phyloP scores from a whole-genome alignment of 2,888 invertebrate genomes.

The Baronia brevicornis region DNA sequence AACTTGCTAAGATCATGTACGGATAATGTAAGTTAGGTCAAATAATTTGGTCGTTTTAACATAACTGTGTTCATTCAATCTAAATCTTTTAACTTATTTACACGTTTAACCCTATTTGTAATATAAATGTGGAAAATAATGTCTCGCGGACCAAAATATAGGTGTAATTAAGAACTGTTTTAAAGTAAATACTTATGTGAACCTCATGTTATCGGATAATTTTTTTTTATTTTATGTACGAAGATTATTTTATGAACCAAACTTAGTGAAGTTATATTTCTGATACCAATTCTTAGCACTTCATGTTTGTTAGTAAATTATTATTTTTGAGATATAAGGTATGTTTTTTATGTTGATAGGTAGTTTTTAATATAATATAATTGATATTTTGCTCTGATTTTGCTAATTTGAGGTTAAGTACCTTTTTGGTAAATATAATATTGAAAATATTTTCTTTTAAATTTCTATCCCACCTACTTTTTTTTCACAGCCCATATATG shows the following conservation, averaged over 20 bases:
- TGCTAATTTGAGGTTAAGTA: conserved; percentile 50
- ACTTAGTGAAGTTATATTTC: conserved; percentile 18
- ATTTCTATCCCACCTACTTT: conserved; percentile 15
- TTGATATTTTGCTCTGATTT: conserved; percentile 55
- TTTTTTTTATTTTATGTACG: conserved; percentile 8
- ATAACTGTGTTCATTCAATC: conserved; percentile 26
- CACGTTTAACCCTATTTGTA: no score
- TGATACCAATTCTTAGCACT: conserved; percentile 24
- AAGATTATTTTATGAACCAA: conserved; percentile 14
- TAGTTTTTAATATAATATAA: conserved; percentile 71
- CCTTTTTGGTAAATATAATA: conserved; percentile 62
- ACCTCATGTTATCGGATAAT: conserved; percentile 1
- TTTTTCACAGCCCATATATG: neutral
- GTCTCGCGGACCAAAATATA: conserved; percentile 6
- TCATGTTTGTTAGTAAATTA: conserved; percentile 72
- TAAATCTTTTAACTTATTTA: no score
- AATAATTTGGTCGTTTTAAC: conserved; percentile 21
- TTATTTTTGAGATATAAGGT: conserved; percentile 73
- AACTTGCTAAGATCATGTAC: neutral
- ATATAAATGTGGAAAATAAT: conserved; percentile 1
- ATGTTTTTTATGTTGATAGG: conserved; percentile 69
- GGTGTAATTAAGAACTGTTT: no score
- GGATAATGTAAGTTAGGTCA: conserved; percentile 17
- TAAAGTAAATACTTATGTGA: no score
- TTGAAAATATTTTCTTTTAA: conserved; percentile 39